These are phyloP conservation scores for Creontiades dilutus DNA, from an alignment of 2,888 invertebrate genomes.

Conservation along the genomic window DNA sequence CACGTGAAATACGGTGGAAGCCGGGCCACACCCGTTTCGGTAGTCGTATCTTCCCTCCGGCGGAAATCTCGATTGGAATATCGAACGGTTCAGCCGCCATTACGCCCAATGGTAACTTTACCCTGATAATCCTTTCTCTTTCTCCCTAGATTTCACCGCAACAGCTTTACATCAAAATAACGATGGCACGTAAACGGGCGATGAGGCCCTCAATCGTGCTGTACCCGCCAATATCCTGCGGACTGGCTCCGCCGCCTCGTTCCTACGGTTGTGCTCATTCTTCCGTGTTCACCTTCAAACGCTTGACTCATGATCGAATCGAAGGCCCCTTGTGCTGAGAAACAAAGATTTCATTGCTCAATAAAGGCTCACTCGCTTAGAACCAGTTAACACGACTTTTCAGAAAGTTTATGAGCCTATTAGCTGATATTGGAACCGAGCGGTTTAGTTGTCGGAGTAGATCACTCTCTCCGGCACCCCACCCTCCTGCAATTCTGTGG, in stretches of 20 bases:
- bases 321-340: slow-evolving; percentile 20
- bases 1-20: no score
- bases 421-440: no score
- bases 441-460: no score
- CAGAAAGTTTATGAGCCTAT: no score
- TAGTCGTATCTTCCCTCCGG: no score
- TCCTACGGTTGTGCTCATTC: slow-evolving; percentile 21
- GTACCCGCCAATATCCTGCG: background rate
- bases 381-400: no score
- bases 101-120: no score
- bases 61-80: no score
- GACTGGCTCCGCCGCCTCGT: background rate
- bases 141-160: background rate
- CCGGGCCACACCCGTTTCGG: no score
- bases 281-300: slow-evolving; percentile 35
- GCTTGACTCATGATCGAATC: slow-evolving; percentile 22
- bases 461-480: no score
- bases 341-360: slow-evolving; percentile 27
- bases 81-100: no score
- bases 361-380: background rate
- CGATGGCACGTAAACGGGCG: slow-evolving; percentile 1
- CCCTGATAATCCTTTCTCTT: background rate
- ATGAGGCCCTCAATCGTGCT: background rate
- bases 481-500: no score
- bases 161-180: slow-evolving; percentile 1